phyloP scores from a whole-genome alignment of 2,888 invertebrate species.

The Lagria hirta region DNA sequence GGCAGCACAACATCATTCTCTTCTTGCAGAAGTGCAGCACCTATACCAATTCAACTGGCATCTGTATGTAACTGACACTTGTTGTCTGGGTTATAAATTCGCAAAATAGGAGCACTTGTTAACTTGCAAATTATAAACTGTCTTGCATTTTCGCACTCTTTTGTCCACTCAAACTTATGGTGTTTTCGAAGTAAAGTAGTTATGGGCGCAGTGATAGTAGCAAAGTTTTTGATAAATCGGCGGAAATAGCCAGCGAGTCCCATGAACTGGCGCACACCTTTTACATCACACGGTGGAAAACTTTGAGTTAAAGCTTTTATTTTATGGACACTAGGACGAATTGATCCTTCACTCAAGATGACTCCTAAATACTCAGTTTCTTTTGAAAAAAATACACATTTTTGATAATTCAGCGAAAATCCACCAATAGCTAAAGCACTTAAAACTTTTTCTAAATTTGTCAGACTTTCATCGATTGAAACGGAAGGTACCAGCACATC shows the following conservation, averaged over 20 bases:
- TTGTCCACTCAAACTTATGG: too few relatives aligned
- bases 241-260: slow-evolving; percentile 26
- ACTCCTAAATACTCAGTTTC: slow-evolving; percentile 33
- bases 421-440: slow-evolving; percentile 23
- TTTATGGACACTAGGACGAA: slow-evolving; percentile 29
- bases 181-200: too few relatives aligned
- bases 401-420: slow-evolving; percentile 29
- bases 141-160: too few relatives aligned
- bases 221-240: slow-evolving; percentile 25
- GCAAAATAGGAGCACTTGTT: too few relatives aligned
- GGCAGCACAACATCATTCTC: too few relatives aligned
- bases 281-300: slow-evolving; percentile 25
- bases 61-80: too few relatives aligned
- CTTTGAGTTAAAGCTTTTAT: slow-evolving; percentile 28
- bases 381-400: slow-evolving; percentile 28
- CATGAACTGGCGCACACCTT: slow-evolving; percentile 30
- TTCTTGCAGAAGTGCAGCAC: too few relatives aligned
- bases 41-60: too few relatives aligned
- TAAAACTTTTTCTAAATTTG: slow-evolving; percentile 26
- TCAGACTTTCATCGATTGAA: slow-evolving; percentile 26
- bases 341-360: slow-evolving; percentile 21
- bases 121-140: too few relatives aligned
- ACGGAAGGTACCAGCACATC: slow-evolving; percentile 27
- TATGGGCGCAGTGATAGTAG: too few relatives aligned
- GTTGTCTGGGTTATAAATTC: too few relatives aligned